These are phyloP conservation scores for Oncorhynchus tshawytscha DNA, from an alignment of 2,113 vertebrate species.

Conservation along the genomic window DNA sequence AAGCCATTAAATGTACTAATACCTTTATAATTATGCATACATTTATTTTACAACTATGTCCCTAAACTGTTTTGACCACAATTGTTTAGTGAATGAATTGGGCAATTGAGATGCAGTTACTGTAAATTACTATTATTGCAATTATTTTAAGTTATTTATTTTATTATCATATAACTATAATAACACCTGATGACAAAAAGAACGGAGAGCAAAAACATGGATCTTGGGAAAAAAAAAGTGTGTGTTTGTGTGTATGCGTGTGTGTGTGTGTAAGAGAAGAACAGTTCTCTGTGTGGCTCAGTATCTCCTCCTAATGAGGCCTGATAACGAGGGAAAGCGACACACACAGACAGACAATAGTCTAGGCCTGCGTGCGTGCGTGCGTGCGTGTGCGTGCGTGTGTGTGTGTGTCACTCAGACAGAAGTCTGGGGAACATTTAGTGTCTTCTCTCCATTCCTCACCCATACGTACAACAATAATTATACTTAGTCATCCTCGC, in stretches of 20 bases:
- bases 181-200: too few relatives aligned
- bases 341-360: slow-evolving; percentile 61
- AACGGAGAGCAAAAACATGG: too few relatives aligned
- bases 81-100: neutral
- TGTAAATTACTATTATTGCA: neutral
- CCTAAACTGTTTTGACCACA: neutral
- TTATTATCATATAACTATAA: too few relatives aligned
- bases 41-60: neutral
- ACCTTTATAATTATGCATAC: neutral
- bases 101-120: neutral
- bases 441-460: too few relatives aligned
- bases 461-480: slow-evolving; percentile 6
- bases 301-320: slow-evolving; percentile 77
- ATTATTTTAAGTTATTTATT: neutral
- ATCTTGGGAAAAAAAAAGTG: too few relatives aligned
- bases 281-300: slow-evolving; percentile 41
- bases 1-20: neutral
- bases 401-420: slow-evolving; percentile 2
- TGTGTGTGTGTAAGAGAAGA: slow-evolving; percentile 31
- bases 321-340: slow-evolving; percentile 65
- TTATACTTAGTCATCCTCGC: slow-evolving; percentile 52
- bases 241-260: neutral
- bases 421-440: too few relatives aligned
- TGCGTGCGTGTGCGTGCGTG: slow-evolving; percentile 4
- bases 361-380: slow-evolving; percentile 46